These are phyloP conservation scores for Xyrichtys novacula DNA, from an alignment of 2,797 vertebrate genomes.

Conservation along the genomic window DNA sequence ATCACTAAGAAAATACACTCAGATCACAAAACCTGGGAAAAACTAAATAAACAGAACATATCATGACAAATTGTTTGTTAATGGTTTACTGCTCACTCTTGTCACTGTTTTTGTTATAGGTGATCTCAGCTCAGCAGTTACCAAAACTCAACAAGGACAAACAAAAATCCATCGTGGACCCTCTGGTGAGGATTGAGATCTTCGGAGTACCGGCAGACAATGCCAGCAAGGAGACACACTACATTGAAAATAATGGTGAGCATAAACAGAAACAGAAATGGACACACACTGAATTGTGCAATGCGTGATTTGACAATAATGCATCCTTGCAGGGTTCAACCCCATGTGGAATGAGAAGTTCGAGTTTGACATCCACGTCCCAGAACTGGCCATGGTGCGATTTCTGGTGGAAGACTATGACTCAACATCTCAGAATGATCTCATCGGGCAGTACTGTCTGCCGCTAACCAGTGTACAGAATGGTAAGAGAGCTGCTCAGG, in stretches of 20 bases:
- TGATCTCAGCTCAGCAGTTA: conserved; percentile 96
- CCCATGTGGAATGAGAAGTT: conserved; percentile 91
- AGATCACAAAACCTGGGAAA: too few relatives aligned
- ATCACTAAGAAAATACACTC: too few relatives aligned
- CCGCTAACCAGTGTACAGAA: conserved; percentile 90
- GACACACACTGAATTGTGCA: not conserved
- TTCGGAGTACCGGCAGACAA: conserved; percentile 86
- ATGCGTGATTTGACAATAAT: not conserved
- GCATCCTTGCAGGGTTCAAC: conserved; percentile 88
- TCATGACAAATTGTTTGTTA: too few relatives aligned
- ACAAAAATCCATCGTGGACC: conserved; percentile 92
- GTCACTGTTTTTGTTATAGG: conserved; percentile 69
- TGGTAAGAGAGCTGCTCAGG: conserved; percentile 83
- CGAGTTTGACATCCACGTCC: conserved; percentile 86
- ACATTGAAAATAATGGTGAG: conserved; percentile 92
- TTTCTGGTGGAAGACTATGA: conserved; percentile 95
- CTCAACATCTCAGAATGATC: conserved; percentile 88
- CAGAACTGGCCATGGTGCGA: conserved; percentile 89
- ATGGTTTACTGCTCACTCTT: not conserved
- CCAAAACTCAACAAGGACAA: conserved; percentile 95
- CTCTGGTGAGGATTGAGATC: conserved; percentile 91
- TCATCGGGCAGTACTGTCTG: conserved; percentile 91
- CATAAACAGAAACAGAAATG: too few relatives aligned
- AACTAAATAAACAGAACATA: too few relatives aligned
- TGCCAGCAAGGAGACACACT: conserved; percentile 85